Conservation (phyloP, 2,113 vertebrate species). For the Fulmarus glacialis region DNA sequence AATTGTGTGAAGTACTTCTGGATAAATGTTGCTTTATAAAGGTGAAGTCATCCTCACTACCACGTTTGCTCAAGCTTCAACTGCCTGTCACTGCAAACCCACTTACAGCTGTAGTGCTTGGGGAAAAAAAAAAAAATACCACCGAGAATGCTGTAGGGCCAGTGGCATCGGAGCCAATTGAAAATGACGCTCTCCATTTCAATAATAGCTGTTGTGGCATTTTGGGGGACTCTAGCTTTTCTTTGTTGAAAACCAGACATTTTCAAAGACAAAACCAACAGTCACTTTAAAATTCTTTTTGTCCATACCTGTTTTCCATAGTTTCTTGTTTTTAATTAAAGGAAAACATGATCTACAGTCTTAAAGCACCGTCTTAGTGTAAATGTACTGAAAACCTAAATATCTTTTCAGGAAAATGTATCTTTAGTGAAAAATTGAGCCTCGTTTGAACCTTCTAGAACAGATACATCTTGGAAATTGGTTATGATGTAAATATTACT, state of each 20-base stretch:
- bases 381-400: neutral
- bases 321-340: neutral
- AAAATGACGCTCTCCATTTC: neutral
- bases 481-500: neutral
- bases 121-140: neutral
- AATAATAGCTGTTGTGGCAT: neutral
- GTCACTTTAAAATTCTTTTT: neutral
- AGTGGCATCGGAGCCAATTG: neutral
- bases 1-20: neutral
- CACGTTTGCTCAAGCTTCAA: neutral
- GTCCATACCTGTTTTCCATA: neutral
- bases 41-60: neutral
- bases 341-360: neutral
- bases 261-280: neutral
- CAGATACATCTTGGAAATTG: neutral
- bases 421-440: neutral
- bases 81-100: neutral
- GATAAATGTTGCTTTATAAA: neutral
- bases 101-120: neutral
- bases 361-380: neutral
- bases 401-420: neutral
- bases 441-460: neutral
- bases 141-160: neutral
- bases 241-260: rapidly evolving
- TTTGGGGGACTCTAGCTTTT: neutral